These are phyloP conservation scores for Diarsia mendica DNA, from an alignment of 2,888 invertebrate genomes.

Conservation along the genomic window DNA sequence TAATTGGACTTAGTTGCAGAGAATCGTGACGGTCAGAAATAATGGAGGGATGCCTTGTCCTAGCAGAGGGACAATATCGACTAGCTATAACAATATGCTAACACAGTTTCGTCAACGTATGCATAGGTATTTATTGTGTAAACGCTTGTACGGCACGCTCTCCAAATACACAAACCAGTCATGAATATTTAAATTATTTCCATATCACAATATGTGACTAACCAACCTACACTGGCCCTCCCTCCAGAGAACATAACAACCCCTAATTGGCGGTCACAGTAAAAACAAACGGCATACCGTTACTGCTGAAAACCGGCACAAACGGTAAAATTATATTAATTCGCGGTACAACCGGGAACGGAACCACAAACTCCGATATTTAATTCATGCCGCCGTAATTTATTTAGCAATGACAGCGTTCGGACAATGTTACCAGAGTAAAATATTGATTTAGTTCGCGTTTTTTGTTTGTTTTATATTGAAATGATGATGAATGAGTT, in stretches of 20 bases:
- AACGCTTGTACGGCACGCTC: neutral
- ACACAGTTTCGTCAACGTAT: too few species aligned
- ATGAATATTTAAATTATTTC: constrained; percentile 17
- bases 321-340: constrained; percentile 62
- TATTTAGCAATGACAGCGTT: constrained; percentile 68
- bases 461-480: constrained; percentile 58
- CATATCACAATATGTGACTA: constrained; percentile 21
- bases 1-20: too few species aligned
- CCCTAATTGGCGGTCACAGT: constrained; percentile 52
- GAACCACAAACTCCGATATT: constrained; percentile 65
- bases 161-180: neutral
- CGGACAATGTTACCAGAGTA: constrained; percentile 52
- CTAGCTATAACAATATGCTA: too few species aligned
- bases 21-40: too few species aligned
- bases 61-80: too few species aligned
- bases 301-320: constrained; percentile 48
- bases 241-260: constrained; percentile 32
- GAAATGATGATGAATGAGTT: constrained; percentile 45
- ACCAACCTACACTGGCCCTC: constrained; percentile 8
- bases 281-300: constrained; percentile 50
- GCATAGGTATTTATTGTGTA: neutral
- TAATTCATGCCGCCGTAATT: constrained; percentile 70
- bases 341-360: constrained; percentile 54
- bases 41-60: too few species aligned
- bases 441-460: constrained; percentile 59